phyloP scores from a whole-genome alignment of 2,797 vertebrate genomes.

The Ptychobarbus kaznakovi region DNA sequence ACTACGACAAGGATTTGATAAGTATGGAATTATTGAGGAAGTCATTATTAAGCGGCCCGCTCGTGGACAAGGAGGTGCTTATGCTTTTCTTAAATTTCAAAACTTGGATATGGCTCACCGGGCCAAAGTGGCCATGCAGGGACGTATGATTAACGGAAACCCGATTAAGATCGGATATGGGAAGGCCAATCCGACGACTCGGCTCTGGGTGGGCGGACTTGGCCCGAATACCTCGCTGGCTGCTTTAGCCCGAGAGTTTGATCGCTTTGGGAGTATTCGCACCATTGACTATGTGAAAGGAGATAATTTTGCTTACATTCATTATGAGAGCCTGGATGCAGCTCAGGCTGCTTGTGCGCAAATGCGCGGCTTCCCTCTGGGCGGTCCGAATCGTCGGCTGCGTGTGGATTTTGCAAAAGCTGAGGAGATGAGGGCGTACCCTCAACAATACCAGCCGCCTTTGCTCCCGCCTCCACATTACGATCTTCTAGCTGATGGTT shows the following conservation, averaged over 20 bases:
- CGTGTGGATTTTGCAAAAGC: slow-evolving; percentile 96
- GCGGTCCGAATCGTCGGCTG: slow-evolving; percentile 88
- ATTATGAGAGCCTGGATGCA: slow-evolving; percentile 96
- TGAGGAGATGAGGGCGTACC: slow-evolving; percentile 89
- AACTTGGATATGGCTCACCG: slow-evolving; percentile 97
- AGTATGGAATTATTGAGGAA: slow-evolving; percentile 95
- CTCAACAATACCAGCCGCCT: slow-evolving; percentile 85
- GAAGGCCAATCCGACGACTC: slow-evolving; percentile 94
- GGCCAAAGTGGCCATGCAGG: slow-evolving; percentile 97
- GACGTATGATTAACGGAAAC: slow-evolving; percentile 90
- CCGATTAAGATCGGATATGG: slow-evolving; percentile 96
- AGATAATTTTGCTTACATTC: slow-evolving; percentile 96
- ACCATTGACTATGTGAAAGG: slow-evolving; percentile 97
- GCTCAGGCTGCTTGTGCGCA: slow-evolving; percentile 94
- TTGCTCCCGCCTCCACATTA: slow-evolving; percentile 83
- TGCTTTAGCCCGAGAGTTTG: slow-evolving; percentile 92
- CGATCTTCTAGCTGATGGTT: slow-evolving; percentile 86
- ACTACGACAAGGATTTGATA: slow-evolving; percentile 91
- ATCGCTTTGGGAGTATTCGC: slow-evolving; percentile 95
- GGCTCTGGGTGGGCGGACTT: slow-evolving; percentile 95
- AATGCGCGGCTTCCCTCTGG: slow-evolving; percentile 95
- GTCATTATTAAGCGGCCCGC: slow-evolving; percentile 95
- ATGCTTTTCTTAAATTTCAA: slow-evolving; percentile 97
- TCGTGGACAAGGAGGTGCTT: slow-evolving; percentile 90
- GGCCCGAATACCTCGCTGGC: slow-evolving; percentile 91